These are phyloP conservation scores for Nyctereutes procyonoides DNA, from an alignment of 2,113 vertebrate genomes.

Conservation along the genomic window DNA sequence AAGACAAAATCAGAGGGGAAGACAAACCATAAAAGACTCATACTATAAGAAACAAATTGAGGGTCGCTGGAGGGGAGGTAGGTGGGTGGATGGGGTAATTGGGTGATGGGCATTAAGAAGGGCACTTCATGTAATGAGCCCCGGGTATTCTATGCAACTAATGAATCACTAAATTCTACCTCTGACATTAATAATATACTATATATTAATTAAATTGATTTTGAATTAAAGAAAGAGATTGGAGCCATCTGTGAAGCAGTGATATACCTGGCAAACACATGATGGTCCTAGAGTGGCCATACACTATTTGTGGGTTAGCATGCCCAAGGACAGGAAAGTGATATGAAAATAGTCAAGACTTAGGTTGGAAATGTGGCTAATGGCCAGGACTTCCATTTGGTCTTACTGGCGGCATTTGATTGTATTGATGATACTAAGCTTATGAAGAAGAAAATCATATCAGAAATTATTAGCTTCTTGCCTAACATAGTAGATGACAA, in stretches of 20 bases:
- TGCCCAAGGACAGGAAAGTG: neutral
- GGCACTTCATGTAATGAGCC: neutral
- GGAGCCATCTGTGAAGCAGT: neutral
- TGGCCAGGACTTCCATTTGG: slow-evolving; percentile 96
- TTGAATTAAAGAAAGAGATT: neutral
- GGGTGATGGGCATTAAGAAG: neutral
- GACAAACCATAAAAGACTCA: neutral
- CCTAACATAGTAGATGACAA: slow-evolving; percentile 92
- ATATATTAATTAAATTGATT: neutral
- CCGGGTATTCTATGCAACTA: neutral
- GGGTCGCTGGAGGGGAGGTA: neutral
- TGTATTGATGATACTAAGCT: slow-evolving; percentile 97
- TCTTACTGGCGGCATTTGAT: slow-evolving; percentile 95
- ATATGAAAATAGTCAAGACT: neutral
- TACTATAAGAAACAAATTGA: neutral
- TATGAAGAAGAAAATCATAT: slow-evolving; percentile 94
- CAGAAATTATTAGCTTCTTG: slow-evolving; percentile 89
- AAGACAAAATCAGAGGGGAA: neutral
- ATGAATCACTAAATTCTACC: neutral
- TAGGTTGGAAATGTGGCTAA: neutral
- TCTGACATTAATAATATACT: neutral
- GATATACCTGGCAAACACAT: neutral
- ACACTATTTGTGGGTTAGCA: neutral
- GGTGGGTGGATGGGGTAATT: neutral
- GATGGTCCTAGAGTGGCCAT: neutral